Conservation (phyloP, 2,113 vertebrate species). For the Lasiurus cinereus region DNA sequence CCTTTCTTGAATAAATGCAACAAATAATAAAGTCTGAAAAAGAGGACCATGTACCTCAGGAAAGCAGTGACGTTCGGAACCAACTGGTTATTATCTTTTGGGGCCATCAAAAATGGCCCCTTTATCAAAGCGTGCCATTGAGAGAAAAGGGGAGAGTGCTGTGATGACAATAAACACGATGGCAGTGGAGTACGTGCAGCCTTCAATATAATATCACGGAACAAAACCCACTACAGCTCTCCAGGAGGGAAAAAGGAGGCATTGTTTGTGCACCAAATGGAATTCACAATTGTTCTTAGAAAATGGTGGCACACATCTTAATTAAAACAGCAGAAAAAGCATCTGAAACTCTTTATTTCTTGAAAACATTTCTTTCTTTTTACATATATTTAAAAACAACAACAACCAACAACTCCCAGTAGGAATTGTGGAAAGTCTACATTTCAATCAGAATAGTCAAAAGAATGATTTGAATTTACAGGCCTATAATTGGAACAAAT, state of each 20-base stretch:
- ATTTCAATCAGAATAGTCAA: slow-evolving; percentile 71
- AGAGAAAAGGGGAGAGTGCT: slow-evolving; percentile 58
- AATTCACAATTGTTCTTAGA: slow-evolving; percentile 64
- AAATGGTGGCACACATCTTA: slow-evolving; percentile 58
- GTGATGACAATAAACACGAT: slow-evolving; percentile 68
- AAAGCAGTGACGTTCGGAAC: slow-evolving; percentile 70
- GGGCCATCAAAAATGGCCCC: slow-evolving; percentile 57
- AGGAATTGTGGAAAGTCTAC: slow-evolving; percentile 67
- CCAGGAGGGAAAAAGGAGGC: slow-evolving; percentile 1
- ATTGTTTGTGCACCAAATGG: slow-evolving; percentile 27
- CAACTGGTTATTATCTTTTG: slow-evolving; percentile 78
- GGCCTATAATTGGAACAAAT: slow-evolving; percentile 77
- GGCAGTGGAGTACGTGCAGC: slow-evolving; percentile 6
- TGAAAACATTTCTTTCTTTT: slow-evolving; percentile 64
- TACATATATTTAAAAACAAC: background rate
- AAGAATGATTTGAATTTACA: slow-evolving; percentile 73
- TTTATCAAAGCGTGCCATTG: slow-evolving; percentile 66
- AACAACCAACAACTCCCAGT: background rate
- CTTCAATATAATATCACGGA: slow-evolving; percentile 45
- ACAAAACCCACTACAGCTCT: background rate
- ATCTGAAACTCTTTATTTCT: slow-evolving; percentile 1
- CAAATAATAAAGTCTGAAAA: slow-evolving; percentile 82
- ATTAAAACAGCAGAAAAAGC: slow-evolving; percentile 54
- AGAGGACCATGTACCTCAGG: slow-evolving; percentile 55
- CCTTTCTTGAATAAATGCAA: slow-evolving; percentile 84